Base-by-base conservation (phyloP, 2,888 invertebrate species). In the Drosophila testacea region DNA sequence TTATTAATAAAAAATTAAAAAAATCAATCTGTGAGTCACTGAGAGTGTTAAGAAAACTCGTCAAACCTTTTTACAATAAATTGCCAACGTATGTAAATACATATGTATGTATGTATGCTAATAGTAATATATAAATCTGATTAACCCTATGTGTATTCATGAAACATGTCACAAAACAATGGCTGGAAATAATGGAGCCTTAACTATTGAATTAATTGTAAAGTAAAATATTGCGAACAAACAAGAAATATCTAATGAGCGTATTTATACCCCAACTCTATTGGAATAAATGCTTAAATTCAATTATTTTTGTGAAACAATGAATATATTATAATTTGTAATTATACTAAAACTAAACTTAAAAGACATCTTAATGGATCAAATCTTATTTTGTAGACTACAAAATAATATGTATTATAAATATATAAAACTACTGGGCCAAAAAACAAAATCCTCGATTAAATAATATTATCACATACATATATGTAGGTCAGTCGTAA, bases 121-220 rank as follows among this genome's bases (percentile, higher is more conserved):
- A 39, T 42, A 59, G 41, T 44, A 54, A 55, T 54, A 46, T 36
- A 55, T 55, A 60, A 52, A 69, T 56, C 56, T 48, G 47, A 73
- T 63, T 39, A 63, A 57, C 47, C 28, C 30, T 47, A 60, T 47
- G 59, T 66, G 62, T 73, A 73, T 68, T 73, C 57, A 42, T 41
- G 36, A 56, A 67, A 50, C 42, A 44, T 65, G 67, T 60, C 69
- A 64, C 55, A 62, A 62, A 32, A 32, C 63, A 65, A 65, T 69
- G 74, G 74, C 74, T 57, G 34, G 6, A 59, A 61, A 44, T 28
- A 55, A 62, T 32, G 16, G 51, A 64, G 64, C 74, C 64, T 69
- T 60, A 50, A 57, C 69, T 74, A 76, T 64, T 76, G 28, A 78
- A 62, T 38, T 73, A 78, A 62, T 62, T 78, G 22, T 69, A 78